phyloP scores from a whole-genome alignment of 1,140 invertebrate genomes.

The Lordiphosa clarofinis region DNA sequence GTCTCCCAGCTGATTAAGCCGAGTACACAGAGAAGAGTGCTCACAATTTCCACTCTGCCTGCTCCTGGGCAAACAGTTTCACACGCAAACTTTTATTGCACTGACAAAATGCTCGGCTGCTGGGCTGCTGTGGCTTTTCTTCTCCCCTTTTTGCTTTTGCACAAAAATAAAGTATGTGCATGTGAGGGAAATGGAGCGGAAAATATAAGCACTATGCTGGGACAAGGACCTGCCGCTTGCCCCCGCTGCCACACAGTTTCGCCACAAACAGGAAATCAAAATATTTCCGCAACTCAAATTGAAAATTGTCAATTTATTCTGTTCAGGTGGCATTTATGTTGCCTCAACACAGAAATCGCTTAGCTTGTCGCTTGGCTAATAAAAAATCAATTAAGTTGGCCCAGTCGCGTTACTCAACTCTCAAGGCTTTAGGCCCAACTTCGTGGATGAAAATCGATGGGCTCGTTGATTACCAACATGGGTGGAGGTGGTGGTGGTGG shows the following conservation, averaged over 20 bases:
- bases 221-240: conserved; percentile 23
- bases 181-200: conserved; percentile 70
- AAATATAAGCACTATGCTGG: conserved; percentile 58
- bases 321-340: no score
- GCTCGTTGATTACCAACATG: not conserved
- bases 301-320: conserved; percentile 73
- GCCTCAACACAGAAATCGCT: not conserved
- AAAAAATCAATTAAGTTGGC: conserved; percentile 73
- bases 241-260: not conserved
- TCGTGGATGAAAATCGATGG: conserved; percentile 51
- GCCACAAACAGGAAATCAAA: conserved; percentile 66
- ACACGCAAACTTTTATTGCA: conserved; percentile 76
- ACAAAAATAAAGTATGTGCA: conserved; percentile 42
- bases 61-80: conserved; percentile 54
- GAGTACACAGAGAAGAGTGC: conserved; percentile 26
- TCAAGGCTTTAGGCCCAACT: conserved; percentile 42
- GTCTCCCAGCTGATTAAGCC: conserved; percentile 66
- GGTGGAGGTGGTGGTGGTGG: not conserved
- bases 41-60: not conserved
- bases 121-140: conserved; percentile 41
- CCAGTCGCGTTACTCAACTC: conserved; percentile 42
- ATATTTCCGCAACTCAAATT: conserved; percentile 75
- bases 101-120: conserved; percentile 63
- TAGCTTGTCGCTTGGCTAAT: conserved; percentile 42
- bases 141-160: conserved; percentile 10